phyloP scores from a whole-genome alignment of 1,140 invertebrate genomes.

The Bombus confusus region DNA sequence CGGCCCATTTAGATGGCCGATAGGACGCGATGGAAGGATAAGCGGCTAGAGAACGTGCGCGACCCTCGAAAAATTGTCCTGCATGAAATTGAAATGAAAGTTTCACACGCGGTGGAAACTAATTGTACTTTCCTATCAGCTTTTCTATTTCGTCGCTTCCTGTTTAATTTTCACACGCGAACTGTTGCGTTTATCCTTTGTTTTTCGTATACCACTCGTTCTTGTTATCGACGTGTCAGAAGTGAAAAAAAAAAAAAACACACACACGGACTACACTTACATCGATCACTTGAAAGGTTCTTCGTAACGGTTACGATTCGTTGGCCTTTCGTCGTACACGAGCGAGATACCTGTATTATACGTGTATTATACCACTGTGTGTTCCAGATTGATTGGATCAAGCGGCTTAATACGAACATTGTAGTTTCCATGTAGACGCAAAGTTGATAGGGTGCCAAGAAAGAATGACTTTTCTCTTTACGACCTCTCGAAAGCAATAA shows the following conservation, averaged over 20 bases:
- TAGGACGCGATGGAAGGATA: background rate
- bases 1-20: background rate
- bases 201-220: background rate
- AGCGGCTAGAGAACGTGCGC: background rate
- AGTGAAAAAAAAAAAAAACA: background rate
- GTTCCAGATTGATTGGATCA: conserved; percentile 49
- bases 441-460: conserved; percentile 1
- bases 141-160: background rate
- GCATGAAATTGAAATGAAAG: conserved; percentile 14
- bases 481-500: background rate
- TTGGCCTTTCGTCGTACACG: background rate
- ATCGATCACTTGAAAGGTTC: background rate
- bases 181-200: background rate
- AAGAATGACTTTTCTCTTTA: background rate
- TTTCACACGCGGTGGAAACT: background rate
- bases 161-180: background rate
- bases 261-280: background rate
- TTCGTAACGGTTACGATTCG: background rate
- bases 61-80: background rate
- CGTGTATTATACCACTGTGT: background rate
- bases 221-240: background rate
- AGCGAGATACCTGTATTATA: background rate
- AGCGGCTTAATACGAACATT: conserved; percentile 1
- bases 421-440: background rate
- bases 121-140: background rate